Base-by-base conservation (phyloP, 2,888 invertebrate genomes). In the Dioctria rufipes region DNA sequence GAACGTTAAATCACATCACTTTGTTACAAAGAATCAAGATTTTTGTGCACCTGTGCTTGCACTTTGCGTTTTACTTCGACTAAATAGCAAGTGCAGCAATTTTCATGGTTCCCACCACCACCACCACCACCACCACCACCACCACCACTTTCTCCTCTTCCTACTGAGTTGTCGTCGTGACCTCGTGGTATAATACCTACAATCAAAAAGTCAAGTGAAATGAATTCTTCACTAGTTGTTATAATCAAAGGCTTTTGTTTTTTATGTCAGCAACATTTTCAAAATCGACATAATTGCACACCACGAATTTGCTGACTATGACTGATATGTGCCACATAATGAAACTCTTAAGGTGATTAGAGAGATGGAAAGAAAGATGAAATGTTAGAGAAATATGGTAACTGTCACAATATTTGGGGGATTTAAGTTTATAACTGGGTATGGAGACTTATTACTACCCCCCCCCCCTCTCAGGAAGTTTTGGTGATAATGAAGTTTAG, bases 231-330 rank as follows among this genome's bases (percentile, higher is more conserved):
- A 25, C 25, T 25, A 25, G 25, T 25, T 25, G 0, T 25, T 25
- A 25, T 25, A 25, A 39, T 40, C 77, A 77, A 77, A 77, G 63
- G 46, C 6, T 77, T 73, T 77, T 13, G 77, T 58, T 51, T 77
- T 77, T 43, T 25, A 25, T 77, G 77, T 77, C 77, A 77, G 77
- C 77, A 63, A 49, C 63, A 63, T 63, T 43, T 63, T 61, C 63
- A 61, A 39, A 77, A 63, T 63, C 63, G 77, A 77, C 77, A 77
- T 77, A 77, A 77, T 77, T 77, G 25, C 77, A 63, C 60, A 46
- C 60, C 39, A 25, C 25, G 25, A 25, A 77, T 58, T 39, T 58
- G 60, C 54, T 73, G 73, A 73, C 73, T 54, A n/a, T 73, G 73
- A 73, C 73, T n/a, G 67, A 67, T 67, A 46, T 67, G 67, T 67